phyloP scores from a whole-genome alignment of 2,797 vertebrate species.

The Acanthornis magna region DNA sequence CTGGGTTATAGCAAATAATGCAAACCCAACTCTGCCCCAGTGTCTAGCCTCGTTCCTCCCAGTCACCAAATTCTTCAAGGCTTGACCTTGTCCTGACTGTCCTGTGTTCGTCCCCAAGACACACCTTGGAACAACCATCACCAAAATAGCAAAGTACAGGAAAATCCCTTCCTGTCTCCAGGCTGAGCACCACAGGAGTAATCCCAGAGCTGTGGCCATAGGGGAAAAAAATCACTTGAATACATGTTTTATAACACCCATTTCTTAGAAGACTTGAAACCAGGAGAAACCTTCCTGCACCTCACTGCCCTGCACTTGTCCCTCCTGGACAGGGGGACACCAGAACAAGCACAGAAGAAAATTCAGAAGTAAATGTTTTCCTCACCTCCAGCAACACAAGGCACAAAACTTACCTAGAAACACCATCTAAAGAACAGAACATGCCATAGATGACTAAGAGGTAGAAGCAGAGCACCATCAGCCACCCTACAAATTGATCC shows the following conservation, averaged over 20 bases:
- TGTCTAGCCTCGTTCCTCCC: background rate
- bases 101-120: background rate
- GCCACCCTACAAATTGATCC: accelerated
- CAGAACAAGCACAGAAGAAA: constrained; percentile 42
- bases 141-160: background rate
- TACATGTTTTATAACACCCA: background rate
- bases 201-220: background rate
- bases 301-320: background rate
- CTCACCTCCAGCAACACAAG: constrained; percentile 1
- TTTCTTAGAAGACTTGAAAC: background rate
- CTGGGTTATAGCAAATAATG: background rate
- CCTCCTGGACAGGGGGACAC: constrained; percentile 10
- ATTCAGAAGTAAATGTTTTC: constrained; percentile 66
- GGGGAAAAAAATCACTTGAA: background rate
- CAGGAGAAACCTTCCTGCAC: background rate
- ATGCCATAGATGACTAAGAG: background rate
- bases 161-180: background rate
- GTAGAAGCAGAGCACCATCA: background rate
- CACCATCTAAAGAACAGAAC: background rate
- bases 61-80: background rate
- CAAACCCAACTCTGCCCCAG: background rate
- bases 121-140: background rate
- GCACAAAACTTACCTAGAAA: constrained; percentile 19
- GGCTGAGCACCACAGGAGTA: background rate
- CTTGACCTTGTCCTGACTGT: background rate